Conservation (phyloP, 2,797 vertebrate species). For the Chloroceryle amazona region DNA sequence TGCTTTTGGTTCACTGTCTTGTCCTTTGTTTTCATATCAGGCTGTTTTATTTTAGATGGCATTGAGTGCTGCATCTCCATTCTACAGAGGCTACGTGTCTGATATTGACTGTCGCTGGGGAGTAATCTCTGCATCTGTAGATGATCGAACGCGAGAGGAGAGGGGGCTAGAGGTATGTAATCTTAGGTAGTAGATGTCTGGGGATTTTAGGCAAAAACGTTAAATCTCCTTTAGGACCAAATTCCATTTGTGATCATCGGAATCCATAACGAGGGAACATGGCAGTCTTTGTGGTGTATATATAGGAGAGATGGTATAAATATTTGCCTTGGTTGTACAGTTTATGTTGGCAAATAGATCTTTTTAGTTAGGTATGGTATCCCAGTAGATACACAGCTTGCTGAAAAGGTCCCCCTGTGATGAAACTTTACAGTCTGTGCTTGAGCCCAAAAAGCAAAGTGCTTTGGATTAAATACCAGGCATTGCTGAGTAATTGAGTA, state of each 20-base stretch:
- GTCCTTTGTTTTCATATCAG: neutral
- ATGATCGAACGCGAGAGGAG: conserved; percentile 95
- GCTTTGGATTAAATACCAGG: neutral
- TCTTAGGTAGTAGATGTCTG: neutral
- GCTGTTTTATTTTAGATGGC: conserved; percentile 89
- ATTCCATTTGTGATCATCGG: neutral
- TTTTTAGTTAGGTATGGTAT: neutral
- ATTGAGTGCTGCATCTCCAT: conserved; percentile 94
- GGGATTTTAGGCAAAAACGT: neutral
- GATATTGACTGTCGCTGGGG: conserved; percentile 99
- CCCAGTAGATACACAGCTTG: neutral
- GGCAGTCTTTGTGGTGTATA: neutral
- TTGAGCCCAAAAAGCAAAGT: neutral
- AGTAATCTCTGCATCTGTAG: conserved; percentile 97
- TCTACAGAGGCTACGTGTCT: conserved; percentile 95
- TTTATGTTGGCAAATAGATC: neutral
- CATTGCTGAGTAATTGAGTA: neutral
- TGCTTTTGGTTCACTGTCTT: neutral
- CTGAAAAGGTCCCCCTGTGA: neutral
- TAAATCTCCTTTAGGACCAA: neutral
- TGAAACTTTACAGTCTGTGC: neutral
- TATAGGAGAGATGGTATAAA: neutral
- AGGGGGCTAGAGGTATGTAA: conserved; percentile 91
- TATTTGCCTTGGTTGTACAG: neutral
- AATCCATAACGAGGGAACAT: neutral